Base-by-base conservation (phyloP, 2,113 vertebrate genomes). In the Garra rufa region DNA sequence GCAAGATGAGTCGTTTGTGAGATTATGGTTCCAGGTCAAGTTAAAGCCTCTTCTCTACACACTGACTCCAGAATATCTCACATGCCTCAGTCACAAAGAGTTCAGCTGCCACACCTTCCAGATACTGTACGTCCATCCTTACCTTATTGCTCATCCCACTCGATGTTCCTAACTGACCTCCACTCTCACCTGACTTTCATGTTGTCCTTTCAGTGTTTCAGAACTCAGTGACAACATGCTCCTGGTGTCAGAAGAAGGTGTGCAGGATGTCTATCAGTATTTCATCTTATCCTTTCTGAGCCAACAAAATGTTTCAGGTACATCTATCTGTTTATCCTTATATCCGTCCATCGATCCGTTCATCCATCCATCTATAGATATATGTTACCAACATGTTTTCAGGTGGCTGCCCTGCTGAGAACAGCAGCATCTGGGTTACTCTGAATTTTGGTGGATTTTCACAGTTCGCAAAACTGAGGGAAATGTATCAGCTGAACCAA, bases 71-170 rank as follows among this genome's bases (percentile, higher is more conserved):
- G 70, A 84, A 2, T 91, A 94, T 41, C 91, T 95, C 75, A 87
- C 83, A 57, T 95, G 95, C 84, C 92, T 95, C 87, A 93, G 93
- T 88, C 87, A 80, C 86, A 95, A 94, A 88, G 91, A 92, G 76
- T 95, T 95, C 90, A 92, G 91, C 91, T 95, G 94, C 52, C 86
- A 89, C 0, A 92, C 86, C 44, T 95, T 88, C 86, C 94, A 94
- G 83, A 88, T 87, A 26, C 88, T 95, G 94, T 95, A 82, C 84
- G 94, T 91, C 41, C 8, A 76, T 10, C 0, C 69, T 44, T 1
- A 34, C n/a, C n/a, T n/a, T n/a, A 84, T 3, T 26, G 3, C n/a
- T 28, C 9, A 41, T n/a, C 19, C 55, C 19, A 38, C 21, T 15
- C 6, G 8, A 38, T 38, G 0, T 69, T 52, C 57, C 30, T 3